Conservation (phyloP, 1,140 invertebrate genomes). For the Drosophila mojavensis region DNA sequence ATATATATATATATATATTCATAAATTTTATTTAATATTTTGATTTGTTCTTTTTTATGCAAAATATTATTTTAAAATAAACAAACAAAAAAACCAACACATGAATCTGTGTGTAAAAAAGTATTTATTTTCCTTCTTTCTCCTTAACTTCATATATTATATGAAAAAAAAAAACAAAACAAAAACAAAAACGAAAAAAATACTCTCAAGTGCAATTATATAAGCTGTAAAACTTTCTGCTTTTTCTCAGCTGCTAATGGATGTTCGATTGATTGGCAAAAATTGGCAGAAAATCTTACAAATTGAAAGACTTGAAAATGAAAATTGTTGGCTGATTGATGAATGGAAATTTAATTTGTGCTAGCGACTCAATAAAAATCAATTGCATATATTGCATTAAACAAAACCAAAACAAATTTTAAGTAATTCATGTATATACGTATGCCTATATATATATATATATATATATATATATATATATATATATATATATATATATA, state of each 20-base stretch:
- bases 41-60: constrained; percentile 75
- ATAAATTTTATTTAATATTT: constrained; percentile 61
- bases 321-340: constrained; percentile 66
- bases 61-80: constrained; percentile 74
- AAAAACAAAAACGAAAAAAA: constrained; percentile 5
- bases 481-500: constrained; percentile 45
- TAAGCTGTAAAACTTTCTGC: constrained; percentile 70
- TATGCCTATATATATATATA: constrained; percentile 38
- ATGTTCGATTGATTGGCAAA: constrained; percentile 31
- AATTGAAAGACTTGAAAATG: constrained; percentile 74
- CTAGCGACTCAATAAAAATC: constrained; percentile 27
- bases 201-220: constrained; percentile 80
- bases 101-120: constrained; percentile 38
- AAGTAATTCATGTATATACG: constrained; percentile 41
- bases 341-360: constrained; percentile 42
- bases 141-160: constrained; percentile 7
- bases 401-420: constrained; percentile 22
- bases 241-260: constrained; percentile 61
- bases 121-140: constrained; percentile 38
- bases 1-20: constrained; percentile 39
- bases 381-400: constrained; percentile 53
- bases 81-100: constrained; percentile 38
- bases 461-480: neutral
- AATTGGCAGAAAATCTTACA: constrained; percentile 50
- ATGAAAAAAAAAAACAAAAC: constrained; percentile 18